Evolutionary conservation across 37 sponge, comb jelly and placozoan genomes (phyloP).

Genomic region (Theonella swinhoei): DNA sequence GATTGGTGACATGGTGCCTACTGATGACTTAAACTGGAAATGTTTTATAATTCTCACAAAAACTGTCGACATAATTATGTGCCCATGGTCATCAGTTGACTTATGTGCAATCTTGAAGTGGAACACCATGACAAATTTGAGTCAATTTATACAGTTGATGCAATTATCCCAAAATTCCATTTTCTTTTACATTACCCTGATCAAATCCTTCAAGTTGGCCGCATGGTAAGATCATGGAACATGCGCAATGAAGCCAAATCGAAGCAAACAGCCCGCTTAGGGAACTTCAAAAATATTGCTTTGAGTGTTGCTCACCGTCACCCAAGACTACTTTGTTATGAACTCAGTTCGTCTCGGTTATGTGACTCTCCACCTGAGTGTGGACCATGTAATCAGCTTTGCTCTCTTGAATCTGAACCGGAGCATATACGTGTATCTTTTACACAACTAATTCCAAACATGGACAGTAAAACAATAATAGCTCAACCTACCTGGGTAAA

Average conservation of each 20-base stretch:
- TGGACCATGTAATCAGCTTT: conserved; percentile 1
- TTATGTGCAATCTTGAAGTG: not conserved
- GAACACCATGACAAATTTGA: conserved; percentile 19
- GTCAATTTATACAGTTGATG: not conserved
- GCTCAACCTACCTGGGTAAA: conserved; percentile 30
- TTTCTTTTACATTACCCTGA: too few relatives aligned
- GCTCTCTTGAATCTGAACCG: not conserved
- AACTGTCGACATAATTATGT: conserved; percentile 13
- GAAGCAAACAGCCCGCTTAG: conserved; percentile 11
- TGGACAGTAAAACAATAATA: not conserved
- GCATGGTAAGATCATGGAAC: conserved; percentile 42
- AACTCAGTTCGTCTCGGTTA: not conserved
- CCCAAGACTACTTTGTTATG: conserved; percentile 20
- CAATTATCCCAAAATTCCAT: conserved; percentile 35
- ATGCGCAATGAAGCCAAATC: conserved; percentile 51
- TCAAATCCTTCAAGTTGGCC: conserved; percentile 13
- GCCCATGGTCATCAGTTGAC: conserved; percentile 10
- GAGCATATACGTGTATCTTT: not conserved
- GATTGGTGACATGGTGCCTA: conserved; percentile 35
- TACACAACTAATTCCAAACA: not conserved
- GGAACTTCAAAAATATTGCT: conserved; percentile 49
- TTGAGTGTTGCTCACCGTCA: conserved; percentile 22
- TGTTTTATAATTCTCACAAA: conserved; percentile 17
- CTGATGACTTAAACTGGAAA: conserved; percentile 25
- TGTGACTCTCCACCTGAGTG: not conserved